Evolutionary conservation across 2,113 vertebrate species (phyloP).

Genomic region (Gavialis gangeticus): DNA sequence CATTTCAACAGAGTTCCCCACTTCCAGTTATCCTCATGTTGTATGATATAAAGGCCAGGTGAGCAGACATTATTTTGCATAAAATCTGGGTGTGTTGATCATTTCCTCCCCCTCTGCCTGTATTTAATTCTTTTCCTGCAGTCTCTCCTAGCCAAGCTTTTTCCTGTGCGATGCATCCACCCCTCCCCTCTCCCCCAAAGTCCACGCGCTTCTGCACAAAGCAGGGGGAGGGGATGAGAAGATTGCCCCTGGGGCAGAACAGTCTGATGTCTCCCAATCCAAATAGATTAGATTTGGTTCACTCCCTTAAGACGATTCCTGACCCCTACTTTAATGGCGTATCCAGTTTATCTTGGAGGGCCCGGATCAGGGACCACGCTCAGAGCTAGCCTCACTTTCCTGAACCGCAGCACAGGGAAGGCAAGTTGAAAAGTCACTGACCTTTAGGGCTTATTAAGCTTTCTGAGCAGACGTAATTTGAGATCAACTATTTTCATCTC

Average conservation of each 20-base stretch:
- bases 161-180: not conserved
- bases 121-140: not conserved
- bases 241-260: not conserved
- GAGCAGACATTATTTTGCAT: not conserved
- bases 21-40: not conserved
- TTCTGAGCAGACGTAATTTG: slow-evolving; percentile 9
- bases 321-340: not conserved
- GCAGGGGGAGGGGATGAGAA: not conserved
- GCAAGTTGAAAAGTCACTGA: slow-evolving; percentile 38
- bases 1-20: not conserved
- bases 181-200: not conserved
- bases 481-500: not conserved
- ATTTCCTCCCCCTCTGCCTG: not conserved
- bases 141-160: not conserved
- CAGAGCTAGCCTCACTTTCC: not conserved
- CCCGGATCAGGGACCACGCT: not conserved
- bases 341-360: fast-evolving
- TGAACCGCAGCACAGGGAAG: slow-evolving; percentile 34
- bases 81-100: not conserved
- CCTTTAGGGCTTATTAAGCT: slow-evolving; percentile 65
- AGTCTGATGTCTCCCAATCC: fast-evolving
- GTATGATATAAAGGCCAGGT: not conserved
- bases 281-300: not conserved
- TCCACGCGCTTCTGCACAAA: not conserved
- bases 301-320: not conserved